Evolutionary conservation across 2,888 invertebrate genomes (phyloP).

Genomic region (Himalopsyche kuldschensis): DNA sequence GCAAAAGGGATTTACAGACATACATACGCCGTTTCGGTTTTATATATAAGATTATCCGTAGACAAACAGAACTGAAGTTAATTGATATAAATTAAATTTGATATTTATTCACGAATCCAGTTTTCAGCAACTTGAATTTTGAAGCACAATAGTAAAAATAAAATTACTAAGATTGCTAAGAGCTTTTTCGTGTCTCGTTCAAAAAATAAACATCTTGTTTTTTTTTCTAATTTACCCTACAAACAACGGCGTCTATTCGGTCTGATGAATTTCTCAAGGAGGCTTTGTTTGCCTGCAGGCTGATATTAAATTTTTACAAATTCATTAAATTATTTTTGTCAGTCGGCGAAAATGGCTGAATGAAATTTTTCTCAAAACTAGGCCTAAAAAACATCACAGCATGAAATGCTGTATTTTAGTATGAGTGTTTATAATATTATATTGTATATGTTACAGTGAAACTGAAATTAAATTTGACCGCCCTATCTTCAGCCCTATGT

Average conservation of each 20-base stretch:
- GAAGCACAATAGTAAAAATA: too few species aligned
- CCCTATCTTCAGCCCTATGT: too few species aligned
- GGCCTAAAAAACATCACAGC: background rate
- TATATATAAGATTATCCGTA: too few species aligned
- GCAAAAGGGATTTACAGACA: too few species aligned
- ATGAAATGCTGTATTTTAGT: too few species aligned
- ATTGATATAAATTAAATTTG: background rate
- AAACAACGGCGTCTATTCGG: background rate
- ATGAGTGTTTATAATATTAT: too few species aligned
- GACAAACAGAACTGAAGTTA: background rate
- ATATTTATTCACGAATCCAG: background rate
- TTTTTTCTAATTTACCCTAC: background rate
- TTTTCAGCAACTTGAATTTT: background rate
- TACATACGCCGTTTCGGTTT: too few species aligned
- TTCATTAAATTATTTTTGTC: background rate
- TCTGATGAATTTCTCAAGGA: background rate
- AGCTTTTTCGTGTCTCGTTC: background rate
- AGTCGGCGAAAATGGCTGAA: background rate
- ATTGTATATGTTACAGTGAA: too few species aligned
- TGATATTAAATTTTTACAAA: background rate
- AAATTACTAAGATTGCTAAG: too few species aligned
- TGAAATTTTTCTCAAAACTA: background rate
- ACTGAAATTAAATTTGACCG: too few species aligned
- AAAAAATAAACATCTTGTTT: background rate
- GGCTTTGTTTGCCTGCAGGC: background rate